Evolutionary conservation across 2,888 invertebrate species (phyloP), one percentile per base, ranked within the genome.

Genomic region (Caenorhabditis sp.): DNA sequence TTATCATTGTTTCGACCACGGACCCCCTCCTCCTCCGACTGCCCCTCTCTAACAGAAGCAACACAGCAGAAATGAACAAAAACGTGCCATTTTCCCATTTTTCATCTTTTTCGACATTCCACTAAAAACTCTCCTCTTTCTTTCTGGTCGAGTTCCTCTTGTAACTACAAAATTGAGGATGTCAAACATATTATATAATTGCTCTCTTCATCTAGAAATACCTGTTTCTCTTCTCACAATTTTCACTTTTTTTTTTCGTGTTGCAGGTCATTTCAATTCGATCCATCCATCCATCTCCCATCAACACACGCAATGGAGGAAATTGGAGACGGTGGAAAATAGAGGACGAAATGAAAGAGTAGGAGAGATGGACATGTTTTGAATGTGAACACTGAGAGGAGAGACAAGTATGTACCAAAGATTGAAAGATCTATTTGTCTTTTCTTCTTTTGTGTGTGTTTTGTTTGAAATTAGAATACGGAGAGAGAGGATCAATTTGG

Each of bases 241-340:
- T 68, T 35, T 51, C 68, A 31, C 61, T 68, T 47, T 58, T 44
- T 66, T 31, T 61, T n/a, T n/a, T 8, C 35, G 22, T 61, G 47
- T 68, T 59, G 68, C 76, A 59, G 64, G 64, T 66, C 63, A 61
- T 63, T 64, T 73, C 64, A 47, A 63, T 64, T 74, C 54, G 35
- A 73, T 73, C 26, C 54, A 74, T 63, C 61, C 56, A 59, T 56
- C 56, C 28, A 4, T 38, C 38, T 38, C 38, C 38, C 38, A 38
- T 38, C 38, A 38, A 70, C 56, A 44, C 56, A 41, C 61, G 24
- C 38, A 56, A 72, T 41, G 59, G 44, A n/a, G 35, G 49, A 56
- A 54, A 69, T 69, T 70, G 70, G 56, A 70, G 58, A 70, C 56
- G 41, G 28, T 44, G 54, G 35, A 41, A 16, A 56, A 31, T 41